Evolutionary conservation across 1,140 invertebrate genomes (phyloP), one percentile per base, ranked within the genome.

Genomic region (Riptortus pedestris): DNA sequence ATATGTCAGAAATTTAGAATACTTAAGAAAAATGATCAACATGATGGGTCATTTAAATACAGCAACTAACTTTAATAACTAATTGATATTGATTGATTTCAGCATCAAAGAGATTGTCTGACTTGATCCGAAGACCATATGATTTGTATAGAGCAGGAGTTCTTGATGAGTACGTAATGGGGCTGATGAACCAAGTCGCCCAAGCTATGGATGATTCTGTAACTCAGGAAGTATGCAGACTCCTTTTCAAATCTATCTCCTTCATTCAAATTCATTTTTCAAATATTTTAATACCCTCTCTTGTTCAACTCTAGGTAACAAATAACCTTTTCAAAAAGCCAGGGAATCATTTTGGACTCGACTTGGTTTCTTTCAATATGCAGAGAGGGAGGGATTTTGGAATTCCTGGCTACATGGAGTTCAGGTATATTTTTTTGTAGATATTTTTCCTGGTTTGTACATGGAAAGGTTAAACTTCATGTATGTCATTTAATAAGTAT

Each of bases 201-300:
- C 91, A 94, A 76, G 90, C 91, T 70, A 93, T 94, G 89, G 92
- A 96, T 70, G 90, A 93, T 72, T 90, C 91, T 0, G 90, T 96
- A 64, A 93, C 91, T 0, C 88, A 91, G 77, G 90, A 94, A 78
- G 90, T 82, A 70, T 66, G 68, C 66, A 20, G 18, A 3, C 16
- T 45, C 14, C 14, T 45, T 1, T n/a, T 45, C 14, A n/a, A 14
- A 3, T 22, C 26, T 67, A n/a, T n/a, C 12, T 60, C 26, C 55
- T 31, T 31, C 31, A 62, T 45, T 45, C 11, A 45, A 45, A 45
- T 45, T 45, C 38, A 12, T 11, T n/a, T 12, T 45, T 45, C 11
- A n/a, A n/a, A n/a, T n/a, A n/a, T n/a, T n/a, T n/a, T n/a, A 43
- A 43, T 43, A 11, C n/a, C n/a, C 38, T 43, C 9, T 43, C n/a